A percentile compares a stretch with the other conserved stretches of the same genome.
phyloP scores from a whole-genome alignment of 2,113 vertebrate genomes.

The Gobius niger region DNA sequence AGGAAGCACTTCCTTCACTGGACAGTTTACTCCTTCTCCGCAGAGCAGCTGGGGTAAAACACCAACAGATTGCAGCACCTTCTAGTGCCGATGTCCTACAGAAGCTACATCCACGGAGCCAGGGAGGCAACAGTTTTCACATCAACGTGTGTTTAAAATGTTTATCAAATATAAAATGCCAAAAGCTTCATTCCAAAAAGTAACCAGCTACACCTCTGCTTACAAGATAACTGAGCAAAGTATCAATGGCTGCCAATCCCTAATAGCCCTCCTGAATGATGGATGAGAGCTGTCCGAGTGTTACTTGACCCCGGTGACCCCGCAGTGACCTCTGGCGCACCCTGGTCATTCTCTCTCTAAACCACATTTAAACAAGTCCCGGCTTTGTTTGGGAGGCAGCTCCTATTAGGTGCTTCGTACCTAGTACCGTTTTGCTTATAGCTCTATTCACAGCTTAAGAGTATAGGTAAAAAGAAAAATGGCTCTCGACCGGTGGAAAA shows the following conservation, averaged over 20 bases:
- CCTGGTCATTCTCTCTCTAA: slow-evolving; percentile 56
- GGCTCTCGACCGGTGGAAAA: slow-evolving; percentile 38
- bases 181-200: not conserved
- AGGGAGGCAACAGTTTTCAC: too few relatives aligned
- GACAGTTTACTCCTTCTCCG: too few relatives aligned
- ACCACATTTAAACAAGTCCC: slow-evolving; percentile 54
- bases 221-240: not conserved
- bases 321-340: slow-evolving; percentile 57
- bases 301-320: slow-evolving; percentile 74
- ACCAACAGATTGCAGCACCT: too few relatives aligned
- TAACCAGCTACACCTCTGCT: slow-evolving; percentile 26
- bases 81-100: too few relatives aligned
- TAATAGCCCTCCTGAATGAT: slow-evolving; percentile 40
- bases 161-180: too few relatives aligned
- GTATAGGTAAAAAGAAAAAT: slow-evolving; percentile 15
- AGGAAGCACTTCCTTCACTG: too few relatives aligned
- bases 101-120: too few relatives aligned
- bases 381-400: slow-evolving; percentile 41
- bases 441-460: slow-evolving; percentile 51
- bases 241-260: slow-evolving; percentile 39
- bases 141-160: too few relatives aligned
- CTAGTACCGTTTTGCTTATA: slow-evolving; percentile 9
- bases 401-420: slow-evolving; percentile 37
- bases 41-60: too few relatives aligned
- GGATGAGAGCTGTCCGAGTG: slow-evolving; percentile 68